Percentiles rank a stretch among this genome's conserved stretches.
Conservation (phyloP, 2,113 vertebrate species). For the Pan troglodytes region DNA sequence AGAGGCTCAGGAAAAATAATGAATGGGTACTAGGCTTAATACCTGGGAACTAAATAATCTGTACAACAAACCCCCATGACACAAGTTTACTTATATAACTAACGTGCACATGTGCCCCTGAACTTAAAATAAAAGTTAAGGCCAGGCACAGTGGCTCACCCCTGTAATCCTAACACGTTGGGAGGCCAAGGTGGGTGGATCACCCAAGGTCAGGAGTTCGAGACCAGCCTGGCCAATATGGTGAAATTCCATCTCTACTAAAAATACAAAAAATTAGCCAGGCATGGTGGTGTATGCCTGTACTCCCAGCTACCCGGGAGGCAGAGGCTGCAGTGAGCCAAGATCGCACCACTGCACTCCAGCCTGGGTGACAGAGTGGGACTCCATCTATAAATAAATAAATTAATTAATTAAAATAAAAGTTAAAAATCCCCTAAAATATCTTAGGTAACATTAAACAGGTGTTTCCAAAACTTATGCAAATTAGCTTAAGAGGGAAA, state of each 20-base stretch:
- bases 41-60: too few species aligned
- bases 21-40: too few species aligned
- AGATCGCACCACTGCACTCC: background rate
- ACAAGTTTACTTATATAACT: too few species aligned
- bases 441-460: background rate
- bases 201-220: background rate
- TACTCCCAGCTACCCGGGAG: background rate
- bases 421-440: background rate
- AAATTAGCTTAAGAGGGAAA: background rate
- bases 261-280: background rate
- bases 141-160: background rate
- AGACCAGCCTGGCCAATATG: background rate
- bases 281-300: background rate
- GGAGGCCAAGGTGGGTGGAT: background rate
- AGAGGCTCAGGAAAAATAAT: too few species aligned
- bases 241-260: background rate
- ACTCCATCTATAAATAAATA: background rate
- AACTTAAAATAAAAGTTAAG: background rate
- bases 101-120: too few species aligned
- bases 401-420: too few species aligned
- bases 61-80: too few species aligned
- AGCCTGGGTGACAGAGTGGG: background rate
- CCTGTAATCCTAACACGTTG: background rate
- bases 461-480: background rate
- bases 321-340: background rate